These are phyloP conservation scores for Mesocentrotus franciscanus DNA, from an alignment of 53 echinoderm and acorn worm species.

Conservation along the genomic window DNA sequence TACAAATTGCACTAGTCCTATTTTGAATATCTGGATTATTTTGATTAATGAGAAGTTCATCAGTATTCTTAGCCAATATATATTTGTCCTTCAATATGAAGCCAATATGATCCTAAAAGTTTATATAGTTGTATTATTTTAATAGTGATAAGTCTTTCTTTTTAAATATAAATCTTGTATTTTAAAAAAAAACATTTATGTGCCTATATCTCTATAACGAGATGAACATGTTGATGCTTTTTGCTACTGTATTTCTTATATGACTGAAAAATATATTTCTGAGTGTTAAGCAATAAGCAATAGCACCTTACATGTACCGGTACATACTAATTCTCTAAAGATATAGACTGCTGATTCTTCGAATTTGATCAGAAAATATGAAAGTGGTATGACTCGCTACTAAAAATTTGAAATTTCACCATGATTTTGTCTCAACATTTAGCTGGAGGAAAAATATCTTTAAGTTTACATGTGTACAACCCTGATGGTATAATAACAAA, in stretches of 20 bases:
- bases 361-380: background rate
- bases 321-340: background rate
- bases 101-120: background rate
- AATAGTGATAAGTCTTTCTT: background rate
- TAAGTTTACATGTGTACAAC: background rate
- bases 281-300: background rate
- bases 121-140: no score
- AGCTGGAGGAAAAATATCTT: background rate
- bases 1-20: background rate
- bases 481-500: background rate
- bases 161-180: background rate
- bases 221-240: background rate
- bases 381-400: background rate
- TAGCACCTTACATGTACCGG: background rate
- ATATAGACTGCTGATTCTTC: background rate
- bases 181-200: background rate
- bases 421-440: background rate
- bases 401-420: background rate
- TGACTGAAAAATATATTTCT: slow-evolving; percentile 1
- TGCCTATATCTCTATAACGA: background rate
- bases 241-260: background rate
- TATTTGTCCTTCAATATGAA: background rate
- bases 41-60: background rate
- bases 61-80: background rate
- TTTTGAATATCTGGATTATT: no score